Evolutionary conservation across 2,888 invertebrate genomes (phyloP).

Genomic region (Temnothorax rugatulus): DNA sequence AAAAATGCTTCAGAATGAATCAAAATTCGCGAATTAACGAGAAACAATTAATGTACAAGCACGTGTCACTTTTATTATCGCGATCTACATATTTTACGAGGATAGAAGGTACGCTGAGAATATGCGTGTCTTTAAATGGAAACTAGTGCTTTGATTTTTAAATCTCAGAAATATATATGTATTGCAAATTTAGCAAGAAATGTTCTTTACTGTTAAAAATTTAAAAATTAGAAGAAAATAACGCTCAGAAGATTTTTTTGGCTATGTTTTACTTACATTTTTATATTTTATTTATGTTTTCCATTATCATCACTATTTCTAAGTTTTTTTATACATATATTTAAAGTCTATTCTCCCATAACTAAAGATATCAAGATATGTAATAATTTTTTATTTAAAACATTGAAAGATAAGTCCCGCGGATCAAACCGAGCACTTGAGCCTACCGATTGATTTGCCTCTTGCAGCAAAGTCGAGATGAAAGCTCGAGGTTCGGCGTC

Average conservation of each 20-base stretch:
- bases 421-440: background rate
- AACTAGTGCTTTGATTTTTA: background rate
- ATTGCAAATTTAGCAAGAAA: background rate
- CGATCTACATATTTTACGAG: background rate
- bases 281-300: background rate
- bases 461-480: slow-evolving; percentile 31
- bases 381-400: background rate
- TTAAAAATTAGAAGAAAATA: background rate
- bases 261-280: background rate
- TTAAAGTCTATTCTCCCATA: background rate
- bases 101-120: background rate
- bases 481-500: slow-evolving; percentile 53
- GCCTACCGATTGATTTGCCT: slow-evolving; percentile 33
- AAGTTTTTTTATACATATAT: background rate
- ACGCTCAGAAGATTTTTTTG: background rate
- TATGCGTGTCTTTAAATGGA: background rate
- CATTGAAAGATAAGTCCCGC: background rate
- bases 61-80: background rate
- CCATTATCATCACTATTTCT: background rate
- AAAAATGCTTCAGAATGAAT: slow-evolving; percentile 48
- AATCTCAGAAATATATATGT: background rate
- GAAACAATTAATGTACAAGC: slow-evolving; percentile 17
- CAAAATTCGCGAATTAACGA: slow-evolving; percentile 59
- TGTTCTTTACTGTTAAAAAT: background rate
- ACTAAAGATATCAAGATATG: background rate